Evolutionary conservation across 2,113 vertebrate genomes (phyloP).

Genomic region (Urocitellus parryii): DNA sequence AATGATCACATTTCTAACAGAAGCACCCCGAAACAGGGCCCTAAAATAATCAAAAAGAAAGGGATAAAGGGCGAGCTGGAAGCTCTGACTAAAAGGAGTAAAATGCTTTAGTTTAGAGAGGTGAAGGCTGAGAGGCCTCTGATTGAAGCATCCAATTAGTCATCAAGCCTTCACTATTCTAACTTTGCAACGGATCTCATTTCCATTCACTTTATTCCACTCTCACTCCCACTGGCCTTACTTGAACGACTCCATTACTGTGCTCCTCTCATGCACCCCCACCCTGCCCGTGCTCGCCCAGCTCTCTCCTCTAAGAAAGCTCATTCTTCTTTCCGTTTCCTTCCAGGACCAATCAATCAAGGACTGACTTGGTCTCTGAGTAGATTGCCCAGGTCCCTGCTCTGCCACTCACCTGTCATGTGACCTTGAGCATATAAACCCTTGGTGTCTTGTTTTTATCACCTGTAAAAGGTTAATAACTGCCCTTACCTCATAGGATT

Average conservation of each 20-base stretch:
- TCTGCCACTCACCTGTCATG: not conserved
- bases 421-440: not conserved
- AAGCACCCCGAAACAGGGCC: constrained; percentile 14
- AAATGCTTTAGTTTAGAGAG: constrained; percentile 19
- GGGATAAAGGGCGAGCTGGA: constrained; percentile 17
- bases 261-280: not conserved
- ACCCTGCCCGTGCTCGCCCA: not conserved
- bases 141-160: constrained; percentile 33
- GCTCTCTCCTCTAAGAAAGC: not conserved
- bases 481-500: not conserved
- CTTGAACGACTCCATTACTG: not conserved
- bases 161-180: not conserved
- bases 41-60: constrained; percentile 65
- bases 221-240: not conserved
- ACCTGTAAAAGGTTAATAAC: not conserved
- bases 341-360: not conserved
- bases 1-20: constrained; percentile 4
- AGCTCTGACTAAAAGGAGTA: not conserved
- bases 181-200: not conserved
- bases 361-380: not conserved
- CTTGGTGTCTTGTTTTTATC: not conserved
- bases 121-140: constrained; percentile 18
- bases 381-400: not conserved
- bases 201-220: not conserved
- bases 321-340: not conserved